Evolutionary conservation across 2,797 vertebrate species (phyloP).

Genomic region (Margarornis squamiger): DNA sequence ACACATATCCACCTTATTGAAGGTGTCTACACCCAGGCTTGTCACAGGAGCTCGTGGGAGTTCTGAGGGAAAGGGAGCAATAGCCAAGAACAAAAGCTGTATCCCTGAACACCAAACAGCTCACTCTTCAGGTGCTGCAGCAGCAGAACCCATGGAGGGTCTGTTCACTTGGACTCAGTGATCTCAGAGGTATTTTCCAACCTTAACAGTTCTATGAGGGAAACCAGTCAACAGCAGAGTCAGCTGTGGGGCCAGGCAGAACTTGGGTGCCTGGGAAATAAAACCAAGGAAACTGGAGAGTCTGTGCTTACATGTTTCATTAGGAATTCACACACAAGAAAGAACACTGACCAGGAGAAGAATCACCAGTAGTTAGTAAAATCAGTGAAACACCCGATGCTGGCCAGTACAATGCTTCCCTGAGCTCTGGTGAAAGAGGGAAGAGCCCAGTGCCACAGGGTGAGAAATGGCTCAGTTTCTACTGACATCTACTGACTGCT

Average conservation of each 20-base stretch:
- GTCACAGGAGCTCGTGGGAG: background rate
- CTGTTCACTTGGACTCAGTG: background rate
- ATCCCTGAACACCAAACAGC: background rate
- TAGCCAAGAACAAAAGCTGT: background rate
- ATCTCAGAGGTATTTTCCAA: background rate
- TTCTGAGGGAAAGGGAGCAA: background rate
- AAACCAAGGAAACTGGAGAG: background rate
- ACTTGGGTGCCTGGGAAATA: background rate
- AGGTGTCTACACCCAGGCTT: background rate
- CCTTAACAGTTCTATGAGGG: background rate
- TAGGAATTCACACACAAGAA: no score
- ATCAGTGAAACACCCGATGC: background rate
- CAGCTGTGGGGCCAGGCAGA: background rate
- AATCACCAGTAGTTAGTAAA: background rate
- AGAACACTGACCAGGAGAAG: background rate
- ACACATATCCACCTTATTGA: background rate
- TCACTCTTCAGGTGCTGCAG: background rate
- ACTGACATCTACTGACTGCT: slow-evolving; percentile 37
- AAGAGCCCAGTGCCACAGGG: background rate
- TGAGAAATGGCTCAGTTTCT: slow-evolving; percentile 5
- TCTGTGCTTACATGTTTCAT: background rate
- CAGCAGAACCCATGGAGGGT: background rate
- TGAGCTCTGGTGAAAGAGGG: background rate
- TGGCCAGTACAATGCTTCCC: background rate
- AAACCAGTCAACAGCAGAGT: background rate